Percentiles rank a stretch among this genome's conserved stretches.
Evolutionary conservation across 2,888 invertebrate genomes (phyloP).

Genomic region (Macrophya alboannulata): DNA sequence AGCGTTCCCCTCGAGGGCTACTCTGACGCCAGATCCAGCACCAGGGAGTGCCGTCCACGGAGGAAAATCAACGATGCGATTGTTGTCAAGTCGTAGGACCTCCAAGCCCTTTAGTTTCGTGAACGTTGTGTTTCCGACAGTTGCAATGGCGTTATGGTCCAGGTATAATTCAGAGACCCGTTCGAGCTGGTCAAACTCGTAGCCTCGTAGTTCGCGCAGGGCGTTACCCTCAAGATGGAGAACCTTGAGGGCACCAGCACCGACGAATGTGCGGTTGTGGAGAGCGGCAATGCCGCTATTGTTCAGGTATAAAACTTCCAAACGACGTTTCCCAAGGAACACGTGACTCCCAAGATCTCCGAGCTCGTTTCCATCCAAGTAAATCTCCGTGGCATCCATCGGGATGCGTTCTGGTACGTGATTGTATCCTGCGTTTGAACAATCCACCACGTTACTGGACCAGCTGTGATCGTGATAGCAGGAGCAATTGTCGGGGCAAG

Average conservation of each 20-base stretch:
- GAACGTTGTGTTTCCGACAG: constrained; percentile 90
- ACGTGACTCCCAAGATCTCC: constrained; percentile 91
- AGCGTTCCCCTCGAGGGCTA: constrained; percentile 89
- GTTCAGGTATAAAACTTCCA: constrained; percentile 90
- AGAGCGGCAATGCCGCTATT: constrained; percentile 89
- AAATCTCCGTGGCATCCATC: constrained; percentile 94
- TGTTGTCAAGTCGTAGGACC: constrained; percentile 89
- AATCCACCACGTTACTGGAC: constrained; percentile 93
- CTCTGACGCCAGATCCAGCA: constrained; percentile 83
- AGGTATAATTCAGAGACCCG: constrained; percentile 89
- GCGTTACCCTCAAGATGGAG: constrained; percentile 91
- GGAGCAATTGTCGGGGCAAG: constrained; percentile 92
- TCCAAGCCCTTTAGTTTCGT: constrained; percentile 87
- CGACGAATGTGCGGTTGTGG: constrained; percentile 92
- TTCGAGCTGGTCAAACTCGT: constrained; percentile 89
- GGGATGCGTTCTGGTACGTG: constrained; percentile 91
- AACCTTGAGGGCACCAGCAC: constrained; percentile 87
- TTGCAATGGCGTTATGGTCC: constrained; percentile 88
- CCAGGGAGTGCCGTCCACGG: constrained; percentile 86
- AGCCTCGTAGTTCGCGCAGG: constrained; percentile 87
- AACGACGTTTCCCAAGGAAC: constrained; percentile 92
- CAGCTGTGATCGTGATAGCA: constrained; percentile 94
- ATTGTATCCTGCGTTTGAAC: constrained; percentile 88
- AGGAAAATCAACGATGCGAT: constrained; percentile 89
- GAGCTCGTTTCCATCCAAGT: constrained; percentile 91